These are phyloP conservation scores for Calliopsis andreniformis DNA, from an alignment of 1,140 invertebrate species.

Conservation along the genomic window DNA sequence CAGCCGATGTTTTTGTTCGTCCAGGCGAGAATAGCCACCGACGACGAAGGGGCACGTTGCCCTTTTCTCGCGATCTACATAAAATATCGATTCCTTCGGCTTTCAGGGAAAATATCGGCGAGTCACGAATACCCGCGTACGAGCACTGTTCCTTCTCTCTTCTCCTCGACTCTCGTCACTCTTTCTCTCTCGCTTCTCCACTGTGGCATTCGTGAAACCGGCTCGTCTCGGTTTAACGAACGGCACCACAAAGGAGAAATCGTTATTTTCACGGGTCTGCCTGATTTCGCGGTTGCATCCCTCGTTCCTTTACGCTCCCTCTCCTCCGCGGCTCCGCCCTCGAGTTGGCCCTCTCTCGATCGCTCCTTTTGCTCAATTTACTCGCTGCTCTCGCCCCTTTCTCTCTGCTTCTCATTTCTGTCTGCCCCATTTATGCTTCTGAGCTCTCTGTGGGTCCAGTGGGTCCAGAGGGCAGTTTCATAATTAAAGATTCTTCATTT, in stretches of 20 bases:
- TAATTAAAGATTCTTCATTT: no score
- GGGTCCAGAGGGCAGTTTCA: no score
- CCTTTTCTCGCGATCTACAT: conserved; percentile 73
- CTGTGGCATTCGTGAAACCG: conserved; percentile 35
- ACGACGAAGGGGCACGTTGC: conserved; percentile 65
- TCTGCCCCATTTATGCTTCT: no score
- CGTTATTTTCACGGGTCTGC: conserved; percentile 75
- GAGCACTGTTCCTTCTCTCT: conserved; percentile 16
- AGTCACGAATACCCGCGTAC: conserved; percentile 69
- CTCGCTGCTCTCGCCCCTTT: neutral
- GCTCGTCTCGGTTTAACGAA: conserved; percentile 65
- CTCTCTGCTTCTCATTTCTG: neutral
- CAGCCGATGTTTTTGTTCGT: conserved; percentile 59
- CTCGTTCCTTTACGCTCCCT: conserved; percentile 45
- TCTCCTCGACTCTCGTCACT: neutral
- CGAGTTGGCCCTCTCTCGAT: conserved; percentile 28
- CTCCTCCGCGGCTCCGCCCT: conserved; percentile 41
- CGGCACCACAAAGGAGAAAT: conserved; percentile 70
- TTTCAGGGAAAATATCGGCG: conserved; percentile 67
- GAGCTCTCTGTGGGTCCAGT: no score
- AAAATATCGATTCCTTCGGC: conserved; percentile 70
- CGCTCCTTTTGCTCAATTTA: conserved; percentile 37
- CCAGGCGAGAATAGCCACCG: conserved; percentile 62
- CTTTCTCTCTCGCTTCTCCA: neutral
- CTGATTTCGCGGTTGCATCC: conserved; percentile 74